Evolutionary conservation across 2,888 invertebrate species (phyloP).

Genomic region (Mythimna loreyi): DNA sequence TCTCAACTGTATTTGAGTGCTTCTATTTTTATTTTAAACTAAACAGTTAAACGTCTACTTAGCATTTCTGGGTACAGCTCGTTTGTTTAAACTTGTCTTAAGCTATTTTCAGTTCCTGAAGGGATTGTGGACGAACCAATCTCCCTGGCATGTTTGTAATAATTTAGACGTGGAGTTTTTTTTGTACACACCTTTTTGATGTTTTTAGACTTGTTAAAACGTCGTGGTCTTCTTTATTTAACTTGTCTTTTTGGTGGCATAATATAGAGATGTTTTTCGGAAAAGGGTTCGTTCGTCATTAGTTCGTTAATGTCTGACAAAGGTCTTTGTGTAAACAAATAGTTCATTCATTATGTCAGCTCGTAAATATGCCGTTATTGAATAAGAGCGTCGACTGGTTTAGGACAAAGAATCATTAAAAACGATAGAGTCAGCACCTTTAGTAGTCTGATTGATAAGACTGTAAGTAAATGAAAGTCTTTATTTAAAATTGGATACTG

Average conservation of each 20-base stretch:
- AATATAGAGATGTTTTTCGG: conserved; percentile 37
- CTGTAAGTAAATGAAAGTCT: not conserved
- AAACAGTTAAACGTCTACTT: conserved; percentile 81
- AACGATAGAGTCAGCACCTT: not conserved
- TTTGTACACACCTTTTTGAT: conserved; percentile 59
- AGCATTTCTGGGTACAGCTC: conserved; percentile 81
- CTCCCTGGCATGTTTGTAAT: conserved; percentile 62
- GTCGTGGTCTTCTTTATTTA: conserved; percentile 37
- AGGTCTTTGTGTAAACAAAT: conserved; percentile 10
- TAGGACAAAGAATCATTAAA: not conserved
- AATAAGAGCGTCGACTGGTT: not conserved
- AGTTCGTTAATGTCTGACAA: conserved; percentile 37
- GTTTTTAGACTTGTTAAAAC: conserved; percentile 56
- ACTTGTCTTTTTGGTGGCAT: conserved; percentile 26
- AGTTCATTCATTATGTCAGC: conserved; percentile 20
- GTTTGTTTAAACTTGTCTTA: conserved; percentile 72
- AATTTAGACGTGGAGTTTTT: conserved; percentile 57
- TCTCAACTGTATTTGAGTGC: conserved; percentile 72
- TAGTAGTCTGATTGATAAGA: not conserved
- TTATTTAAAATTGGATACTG: not conserved
- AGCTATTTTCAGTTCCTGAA: conserved; percentile 83
- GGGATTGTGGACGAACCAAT: conserved; percentile 68
- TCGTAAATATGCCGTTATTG: not conserved
- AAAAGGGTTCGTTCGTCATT: conserved; percentile 45
- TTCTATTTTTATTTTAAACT: conserved; percentile 84